Base-by-base conservation (phyloP, 2,113 vertebrate genomes). In the Australoheros scitulus region DNA sequence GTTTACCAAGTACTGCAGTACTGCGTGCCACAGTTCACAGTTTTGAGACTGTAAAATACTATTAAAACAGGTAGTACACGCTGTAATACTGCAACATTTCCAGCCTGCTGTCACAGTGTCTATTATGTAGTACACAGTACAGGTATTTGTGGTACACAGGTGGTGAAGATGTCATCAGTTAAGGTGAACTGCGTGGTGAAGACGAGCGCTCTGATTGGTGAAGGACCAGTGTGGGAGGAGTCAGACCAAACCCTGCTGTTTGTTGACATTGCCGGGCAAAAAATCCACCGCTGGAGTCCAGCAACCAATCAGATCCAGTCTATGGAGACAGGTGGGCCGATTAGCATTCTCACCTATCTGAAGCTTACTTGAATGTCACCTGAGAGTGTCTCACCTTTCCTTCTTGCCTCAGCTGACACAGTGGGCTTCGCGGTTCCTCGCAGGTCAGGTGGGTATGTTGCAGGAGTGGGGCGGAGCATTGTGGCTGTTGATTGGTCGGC, bases 191-290 rank as follows among this genome's bases (percentile, higher is more conserved):
- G 96, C 59, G 83, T 97, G 3, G 91, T 96, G 83, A 89, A 64
- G 4, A 91, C 93, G 60, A 84, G 90, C 5, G 94, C 81, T 88
- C 11, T 87, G 77, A 61, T 98, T 14, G 97, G 96, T 17, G 98
- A 99, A 89, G 96, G 97, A 22, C 98, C 98, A 0, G 88, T 99
- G 34, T 99, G 98, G 98, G 97, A 99, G 61, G 97, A 97, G 87
- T 94, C 93, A 5, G 95, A 97, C 5, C 89, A 90, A 17, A 95
- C 92, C 2, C 95, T 99, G 4, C 84, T 99, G 0, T 99, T 84
- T 11, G 97, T 99, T 17, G 98, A 99, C 78, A 97, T 99, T 74
- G 64, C 76, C 0, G 96, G 96, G 0, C 91, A 89, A 61, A 97
- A 92, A 79, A 92, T 99, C 87, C 96, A 95, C 88, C 95, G 94